These are phyloP conservation scores for Jacana jacana DNA, from an alignment of 2,113 vertebrate species.

Conservation along the genomic window DNA sequence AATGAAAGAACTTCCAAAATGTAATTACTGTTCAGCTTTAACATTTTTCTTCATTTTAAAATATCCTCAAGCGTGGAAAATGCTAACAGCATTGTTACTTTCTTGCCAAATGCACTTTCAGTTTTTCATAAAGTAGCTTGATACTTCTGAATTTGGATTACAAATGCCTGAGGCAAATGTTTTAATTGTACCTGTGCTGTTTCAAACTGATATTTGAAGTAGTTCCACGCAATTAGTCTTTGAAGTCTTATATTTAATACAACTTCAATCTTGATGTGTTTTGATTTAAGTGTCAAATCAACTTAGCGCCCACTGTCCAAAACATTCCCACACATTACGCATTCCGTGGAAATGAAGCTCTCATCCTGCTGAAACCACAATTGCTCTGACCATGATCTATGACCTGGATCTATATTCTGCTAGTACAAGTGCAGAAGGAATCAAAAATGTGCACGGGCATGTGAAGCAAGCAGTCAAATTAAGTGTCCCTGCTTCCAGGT, in stretches of 20 bases:
- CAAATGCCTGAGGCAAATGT: background rate
- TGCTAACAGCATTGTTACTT: background rate
- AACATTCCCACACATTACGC: background rate
- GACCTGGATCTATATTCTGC: background rate
- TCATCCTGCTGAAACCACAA: background rate
- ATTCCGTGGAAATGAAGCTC: background rate
- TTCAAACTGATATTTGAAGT: background rate
- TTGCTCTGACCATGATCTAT: background rate
- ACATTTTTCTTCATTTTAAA: background rate
- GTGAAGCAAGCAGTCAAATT: background rate
- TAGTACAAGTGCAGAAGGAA: background rate
- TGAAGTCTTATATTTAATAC: conserved; percentile 27
- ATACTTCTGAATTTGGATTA: background rate
- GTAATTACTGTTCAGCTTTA: background rate
- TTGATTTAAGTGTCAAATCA: background rate
- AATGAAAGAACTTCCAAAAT: background rate
- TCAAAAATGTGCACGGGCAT: background rate
- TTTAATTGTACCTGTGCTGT: background rate
- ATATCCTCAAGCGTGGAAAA: background rate
- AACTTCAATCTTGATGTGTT: background rate
- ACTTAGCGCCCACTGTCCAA: background rate
- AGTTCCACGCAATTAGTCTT: background rate
- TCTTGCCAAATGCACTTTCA: background rate
- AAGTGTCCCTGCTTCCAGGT: background rate
- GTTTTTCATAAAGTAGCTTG: background rate